Evolutionary conservation across 2,797 vertebrate species (phyloP).

Genomic region (Benthosema pterotum): DNA sequence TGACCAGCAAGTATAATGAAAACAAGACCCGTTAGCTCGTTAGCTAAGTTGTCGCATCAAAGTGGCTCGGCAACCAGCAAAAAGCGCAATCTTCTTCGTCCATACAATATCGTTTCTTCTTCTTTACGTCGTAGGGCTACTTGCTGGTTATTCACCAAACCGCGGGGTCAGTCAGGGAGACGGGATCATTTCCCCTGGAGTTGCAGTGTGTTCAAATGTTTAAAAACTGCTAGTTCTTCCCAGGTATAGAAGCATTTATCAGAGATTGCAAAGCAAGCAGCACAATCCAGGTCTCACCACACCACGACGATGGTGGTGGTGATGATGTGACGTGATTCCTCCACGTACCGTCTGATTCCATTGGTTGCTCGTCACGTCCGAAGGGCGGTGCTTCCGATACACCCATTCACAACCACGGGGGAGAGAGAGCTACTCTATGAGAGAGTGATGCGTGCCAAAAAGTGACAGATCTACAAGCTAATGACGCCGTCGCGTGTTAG

Average conservation of each 20-base stretch:
- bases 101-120: constrained; percentile 11
- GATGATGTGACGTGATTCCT: constrained; percentile 84
- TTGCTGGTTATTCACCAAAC: constrained; percentile 3
- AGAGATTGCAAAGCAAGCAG: constrained; percentile 33
- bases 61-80: constrained; percentile 23
- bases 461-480: too few relatives aligned
- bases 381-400: constrained; percentile 81
- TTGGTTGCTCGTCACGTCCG: constrained; percentile 84
- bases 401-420: constrained; percentile 72
- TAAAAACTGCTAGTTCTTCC: constrained; percentile 55
- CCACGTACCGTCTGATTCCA: constrained; percentile 75
- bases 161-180: not conserved
- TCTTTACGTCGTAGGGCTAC: not conserved
- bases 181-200: not conserved
- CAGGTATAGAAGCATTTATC: constrained; percentile 35
- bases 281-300: constrained; percentile 78
- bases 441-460: too few relatives aligned
- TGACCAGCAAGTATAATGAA: constrained; percentile 47
- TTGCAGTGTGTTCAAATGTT: constrained; percentile 60
- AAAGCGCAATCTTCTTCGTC: constrained; percentile 12
- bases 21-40: constrained; percentile 74
- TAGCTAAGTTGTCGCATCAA: constrained; percentile 63
- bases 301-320: constrained; percentile 65
- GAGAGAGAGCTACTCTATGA: too few relatives aligned
- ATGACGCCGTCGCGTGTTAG: too few relatives aligned